Evolutionary conservation across 2,113 vertebrate species (phyloP).

Genomic region (Oostethus manadensis): DNA sequence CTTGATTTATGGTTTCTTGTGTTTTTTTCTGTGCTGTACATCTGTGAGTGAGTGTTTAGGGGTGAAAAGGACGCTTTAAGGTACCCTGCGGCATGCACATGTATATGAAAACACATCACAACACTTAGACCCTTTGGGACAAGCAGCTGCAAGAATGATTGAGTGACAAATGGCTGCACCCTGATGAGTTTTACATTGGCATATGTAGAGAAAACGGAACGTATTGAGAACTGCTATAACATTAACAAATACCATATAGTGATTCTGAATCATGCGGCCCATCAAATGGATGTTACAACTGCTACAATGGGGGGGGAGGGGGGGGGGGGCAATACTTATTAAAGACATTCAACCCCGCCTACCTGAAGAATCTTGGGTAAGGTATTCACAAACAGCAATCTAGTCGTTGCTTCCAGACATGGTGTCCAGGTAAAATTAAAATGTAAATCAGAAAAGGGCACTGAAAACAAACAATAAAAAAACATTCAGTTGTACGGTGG

Average conservation of each 20-base stretch:
- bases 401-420: background rate
- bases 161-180: slow-evolving; percentile 57
- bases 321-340: too few relatives aligned
- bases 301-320: background rate
- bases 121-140: slow-evolving; percentile 43
- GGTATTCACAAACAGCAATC: too few relatives aligned
- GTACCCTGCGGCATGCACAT: slow-evolving; percentile 51
- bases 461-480: background rate
- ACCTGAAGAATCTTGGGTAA: too few relatives aligned
- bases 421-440: background rate
- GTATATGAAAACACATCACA: slow-evolving; percentile 51
- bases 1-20: slow-evolving; percentile 55
- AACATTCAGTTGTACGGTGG: too few relatives aligned
- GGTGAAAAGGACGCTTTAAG: slow-evolving; percentile 60
- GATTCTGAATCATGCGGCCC: slow-evolving; percentile 5
- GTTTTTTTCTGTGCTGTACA: slow-evolving; percentile 22
- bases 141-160: slow-evolving; percentile 67
- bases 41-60: slow-evolving; percentile 45
- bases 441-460: background rate
- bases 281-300: background rate
- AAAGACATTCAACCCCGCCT: too few relatives aligned
- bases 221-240: slow-evolving; percentile 33
- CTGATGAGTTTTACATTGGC: slow-evolving; percentile 35
- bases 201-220: slow-evolving; percentile 42
- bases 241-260: slow-evolving; percentile 47